Evolutionary conservation across 2,888 invertebrate species (phyloP).

Genomic region (Meloe dianella): DNA sequence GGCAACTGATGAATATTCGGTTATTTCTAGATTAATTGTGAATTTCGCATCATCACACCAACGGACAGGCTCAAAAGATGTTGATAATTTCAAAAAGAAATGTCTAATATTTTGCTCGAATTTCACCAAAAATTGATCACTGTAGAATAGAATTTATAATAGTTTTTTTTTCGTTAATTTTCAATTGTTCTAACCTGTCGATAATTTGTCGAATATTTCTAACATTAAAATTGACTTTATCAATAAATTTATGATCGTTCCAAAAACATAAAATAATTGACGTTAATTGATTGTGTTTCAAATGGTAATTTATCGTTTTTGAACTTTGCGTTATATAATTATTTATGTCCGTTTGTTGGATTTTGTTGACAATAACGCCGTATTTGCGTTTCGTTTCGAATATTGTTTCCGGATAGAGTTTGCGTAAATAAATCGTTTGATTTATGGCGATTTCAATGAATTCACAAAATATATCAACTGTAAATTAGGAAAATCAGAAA

Average conservation of each 20-base stretch:
- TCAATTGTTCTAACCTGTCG: conserved; percentile 20
- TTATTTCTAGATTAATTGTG: conserved; percentile 66
- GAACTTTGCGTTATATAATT: conserved; percentile 67
- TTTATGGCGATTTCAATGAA: conserved; percentile 72
- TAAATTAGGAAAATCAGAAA: conserved; percentile 30
- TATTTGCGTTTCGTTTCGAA: conserved; percentile 70
- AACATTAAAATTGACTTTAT: conserved; percentile 62
- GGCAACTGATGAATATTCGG: conserved; percentile 65
- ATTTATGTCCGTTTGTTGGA: conserved; percentile 70
- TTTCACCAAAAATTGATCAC: conserved; percentile 68
- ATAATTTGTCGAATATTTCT: conserved; percentile 44
- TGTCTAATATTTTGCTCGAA: conserved; percentile 68
- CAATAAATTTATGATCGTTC: conserved; percentile 56
- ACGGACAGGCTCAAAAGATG: conserved; percentile 56
- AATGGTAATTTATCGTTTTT: conserved; percentile 61
- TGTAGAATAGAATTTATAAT: too few species aligned
- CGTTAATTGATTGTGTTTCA: conserved; percentile 61
- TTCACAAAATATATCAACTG: conserved; percentile 67
- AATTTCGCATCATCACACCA: conserved; percentile 67
- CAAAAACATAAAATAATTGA: conserved; percentile 62
- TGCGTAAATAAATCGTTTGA: conserved; percentile 65
- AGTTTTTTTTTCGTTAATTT: too few species aligned
- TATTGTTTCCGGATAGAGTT: conserved; percentile 69
- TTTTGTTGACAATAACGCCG: conserved; percentile 65
- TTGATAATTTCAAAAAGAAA: conserved; percentile 66